These are phyloP conservation scores for Tringa solitaria DNA, from an alignment of 2,113 vertebrate genomes.

Conservation along the genomic window DNA sequence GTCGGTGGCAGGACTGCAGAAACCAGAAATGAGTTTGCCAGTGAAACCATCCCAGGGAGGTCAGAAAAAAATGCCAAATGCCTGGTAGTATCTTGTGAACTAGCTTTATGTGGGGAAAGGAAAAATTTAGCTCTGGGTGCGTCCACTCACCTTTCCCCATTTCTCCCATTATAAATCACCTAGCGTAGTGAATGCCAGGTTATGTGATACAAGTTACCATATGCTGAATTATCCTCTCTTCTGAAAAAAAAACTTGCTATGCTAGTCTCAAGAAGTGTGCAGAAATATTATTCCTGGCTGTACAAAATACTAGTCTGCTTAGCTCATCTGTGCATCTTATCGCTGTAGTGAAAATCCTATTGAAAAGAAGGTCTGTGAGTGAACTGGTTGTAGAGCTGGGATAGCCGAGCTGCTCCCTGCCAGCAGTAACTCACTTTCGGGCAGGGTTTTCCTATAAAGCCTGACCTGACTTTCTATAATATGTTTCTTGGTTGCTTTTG, in stretches of 20 bases:
- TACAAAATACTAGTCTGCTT: not conserved
- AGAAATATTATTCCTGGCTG: not conserved
- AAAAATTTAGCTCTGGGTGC: not conserved
- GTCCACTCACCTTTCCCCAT: not conserved
- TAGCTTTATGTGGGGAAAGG: not conserved
- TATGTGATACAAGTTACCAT: not conserved
- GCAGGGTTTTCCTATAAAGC: not conserved
- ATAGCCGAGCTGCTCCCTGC: not conserved
- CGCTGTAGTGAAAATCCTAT: not conserved
- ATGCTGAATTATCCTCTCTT: not conserved
- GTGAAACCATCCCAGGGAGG: constrained; percentile 90
- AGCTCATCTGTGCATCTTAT: not conserved
- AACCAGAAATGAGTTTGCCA: constrained; percentile 90
- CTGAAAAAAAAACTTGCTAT: not conserved
- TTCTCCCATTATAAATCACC: not conserved
- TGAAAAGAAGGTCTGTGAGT: not conserved
- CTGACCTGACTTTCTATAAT: not conserved
- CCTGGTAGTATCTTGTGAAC: not conserved
- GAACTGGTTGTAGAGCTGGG: not conserved
- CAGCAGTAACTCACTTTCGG: not conserved
- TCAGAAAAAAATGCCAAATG: constrained; percentile 65
- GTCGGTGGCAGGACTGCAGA: constrained; percentile 79
- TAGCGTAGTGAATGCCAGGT: not conserved
- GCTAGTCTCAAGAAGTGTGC: not conserved
- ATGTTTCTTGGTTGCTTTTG: not conserved